These are phyloP conservation scores for Astyanax mexicanus DNA, from an alignment of 2,797 vertebrate species.

Conservation along the genomic window DNA sequence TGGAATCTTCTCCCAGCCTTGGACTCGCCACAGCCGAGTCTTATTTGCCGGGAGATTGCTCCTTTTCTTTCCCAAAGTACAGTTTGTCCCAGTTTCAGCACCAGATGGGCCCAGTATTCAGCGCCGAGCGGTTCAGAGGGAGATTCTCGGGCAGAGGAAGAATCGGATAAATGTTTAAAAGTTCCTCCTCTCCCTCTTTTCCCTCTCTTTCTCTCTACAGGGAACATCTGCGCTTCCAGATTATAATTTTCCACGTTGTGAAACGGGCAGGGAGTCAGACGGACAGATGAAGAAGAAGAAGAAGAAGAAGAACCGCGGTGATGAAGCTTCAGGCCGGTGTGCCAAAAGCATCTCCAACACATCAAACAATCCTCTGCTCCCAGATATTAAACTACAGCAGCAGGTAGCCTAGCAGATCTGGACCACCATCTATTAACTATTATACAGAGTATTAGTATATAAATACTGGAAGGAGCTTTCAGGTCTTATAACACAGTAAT, in stretches of 20 bases:
- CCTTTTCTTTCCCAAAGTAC: slow-evolving; percentile 73
- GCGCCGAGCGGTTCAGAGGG: slow-evolving; percentile 71
- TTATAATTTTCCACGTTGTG: slow-evolving; percentile 38
- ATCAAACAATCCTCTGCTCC: slow-evolving; percentile 35
- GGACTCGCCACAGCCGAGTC: slow-evolving; percentile 59
- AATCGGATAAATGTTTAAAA: slow-evolving; percentile 48
- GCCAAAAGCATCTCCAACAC: neutral
- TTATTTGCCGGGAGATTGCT: slow-evolving; percentile 76
- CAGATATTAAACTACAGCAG: neutral
- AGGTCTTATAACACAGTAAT: no score
- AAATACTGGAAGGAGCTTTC: no score
- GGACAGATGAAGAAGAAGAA: slow-evolving; percentile 6
- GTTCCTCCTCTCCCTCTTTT: slow-evolving; percentile 34
- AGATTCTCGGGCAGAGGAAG: slow-evolving; percentile 73
- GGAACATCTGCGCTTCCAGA: slow-evolving; percentile 36
- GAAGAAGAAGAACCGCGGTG: neutral
- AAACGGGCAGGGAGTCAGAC: slow-evolving; percentile 28
- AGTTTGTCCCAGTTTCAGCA: slow-evolving; percentile 81
- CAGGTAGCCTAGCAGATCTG: no score
- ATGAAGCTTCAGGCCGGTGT: slow-evolving; percentile 6
- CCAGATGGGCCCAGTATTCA: slow-evolving; percentile 80
- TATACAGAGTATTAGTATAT: no score
- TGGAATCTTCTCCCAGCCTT: slow-evolving; percentile 67
- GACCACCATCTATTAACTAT: no score
- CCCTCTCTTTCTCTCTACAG: slow-evolving; percentile 37